These are phyloP conservation scores for Heterodera filipjevi DNA, from an alignment of 2,888 invertebrate species.

Conservation along the genomic window DNA sequence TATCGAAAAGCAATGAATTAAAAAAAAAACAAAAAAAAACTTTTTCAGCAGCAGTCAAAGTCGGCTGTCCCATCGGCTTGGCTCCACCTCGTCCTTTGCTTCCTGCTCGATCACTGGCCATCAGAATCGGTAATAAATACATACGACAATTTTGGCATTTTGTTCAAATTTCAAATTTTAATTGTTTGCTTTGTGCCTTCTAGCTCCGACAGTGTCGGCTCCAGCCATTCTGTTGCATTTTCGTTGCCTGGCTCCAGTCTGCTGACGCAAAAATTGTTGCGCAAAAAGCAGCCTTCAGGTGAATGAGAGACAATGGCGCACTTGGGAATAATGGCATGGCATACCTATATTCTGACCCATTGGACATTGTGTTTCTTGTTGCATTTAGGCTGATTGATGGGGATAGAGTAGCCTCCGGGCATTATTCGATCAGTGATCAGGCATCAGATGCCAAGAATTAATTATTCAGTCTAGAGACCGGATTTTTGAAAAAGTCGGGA, in stretches of 20 bases:
- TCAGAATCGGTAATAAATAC: background rate
- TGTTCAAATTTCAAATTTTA: background rate
- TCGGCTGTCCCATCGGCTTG: slow-evolving; percentile 29
- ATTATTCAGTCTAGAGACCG: no score
- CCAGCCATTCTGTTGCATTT: slow-evolving; percentile 29
- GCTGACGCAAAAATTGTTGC: slow-evolving; percentile 11
- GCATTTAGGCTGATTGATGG: no score
- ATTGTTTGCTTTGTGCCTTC: no score
- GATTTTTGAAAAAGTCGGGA: no score
- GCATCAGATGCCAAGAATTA: no score
- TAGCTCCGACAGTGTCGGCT: slow-evolving; percentile 34
- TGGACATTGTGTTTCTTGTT: no score
- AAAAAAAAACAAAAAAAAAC: no score
- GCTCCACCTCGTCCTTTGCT: slow-evolving; percentile 34
- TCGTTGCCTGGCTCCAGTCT: slow-evolving; percentile 11
- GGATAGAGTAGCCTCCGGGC: no score
- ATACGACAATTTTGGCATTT: background rate
- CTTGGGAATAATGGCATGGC: background rate
- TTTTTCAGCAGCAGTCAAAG: slow-evolving; percentile 4
- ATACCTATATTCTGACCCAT: background rate
- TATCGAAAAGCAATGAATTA: no score
- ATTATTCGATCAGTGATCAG: no score
- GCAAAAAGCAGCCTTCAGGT: slow-evolving; percentile 14
- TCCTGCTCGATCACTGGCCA: slow-evolving; percentile 28
- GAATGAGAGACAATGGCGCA: no score